Conservation (phyloP, 1,140 invertebrate genomes). For the Drosophila novamexicana region DNA sequence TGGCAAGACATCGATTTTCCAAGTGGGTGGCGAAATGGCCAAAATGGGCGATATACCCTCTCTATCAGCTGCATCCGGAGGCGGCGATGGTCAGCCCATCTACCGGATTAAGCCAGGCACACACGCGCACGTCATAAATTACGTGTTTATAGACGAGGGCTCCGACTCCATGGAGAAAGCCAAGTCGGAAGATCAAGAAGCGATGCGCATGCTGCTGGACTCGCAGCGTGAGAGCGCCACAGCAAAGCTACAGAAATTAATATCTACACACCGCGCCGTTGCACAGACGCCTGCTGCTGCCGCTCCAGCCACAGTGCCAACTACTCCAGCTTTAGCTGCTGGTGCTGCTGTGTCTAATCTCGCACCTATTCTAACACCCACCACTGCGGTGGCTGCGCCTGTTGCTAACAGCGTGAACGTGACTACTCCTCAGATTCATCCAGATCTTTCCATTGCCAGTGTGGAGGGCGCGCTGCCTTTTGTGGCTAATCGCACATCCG, state of each 20-base stretch:
- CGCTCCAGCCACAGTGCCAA: neutral
- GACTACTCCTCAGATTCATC: slow-evolving; percentile 66
- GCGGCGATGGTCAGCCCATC: slow-evolving; percentile 40
- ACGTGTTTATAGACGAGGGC: slow-evolving; percentile 65
- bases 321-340: neutral
- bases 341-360: neutral
- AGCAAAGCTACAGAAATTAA: slow-evolving; percentile 56
- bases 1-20: slow-evolving; percentile 63
- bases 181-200: slow-evolving; percentile 61
- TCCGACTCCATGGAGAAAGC: slow-evolving; percentile 67
- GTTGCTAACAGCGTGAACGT: slow-evolving; percentile 19
- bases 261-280: slow-evolving; percentile 46
- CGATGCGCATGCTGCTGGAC: slow-evolving; percentile 62
- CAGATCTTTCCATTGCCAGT: slow-evolving; percentile 62
- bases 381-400: neutral
- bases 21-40: slow-evolving; percentile 66
- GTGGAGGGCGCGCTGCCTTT: slow-evolving; percentile 51
- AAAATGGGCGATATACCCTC: slow-evolving; percentile 53
- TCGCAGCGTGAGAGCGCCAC: slow-evolving; percentile 63
- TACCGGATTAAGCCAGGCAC: slow-evolving; percentile 72
- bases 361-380: neutral
- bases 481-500: neutral
- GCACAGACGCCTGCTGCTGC: neutral
- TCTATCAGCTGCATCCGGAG: slow-evolving; percentile 9
- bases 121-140: slow-evolving; percentile 67